Conservation (phyloP, 2,113 vertebrate genomes). For the Sturnira hondurensis region DNA sequence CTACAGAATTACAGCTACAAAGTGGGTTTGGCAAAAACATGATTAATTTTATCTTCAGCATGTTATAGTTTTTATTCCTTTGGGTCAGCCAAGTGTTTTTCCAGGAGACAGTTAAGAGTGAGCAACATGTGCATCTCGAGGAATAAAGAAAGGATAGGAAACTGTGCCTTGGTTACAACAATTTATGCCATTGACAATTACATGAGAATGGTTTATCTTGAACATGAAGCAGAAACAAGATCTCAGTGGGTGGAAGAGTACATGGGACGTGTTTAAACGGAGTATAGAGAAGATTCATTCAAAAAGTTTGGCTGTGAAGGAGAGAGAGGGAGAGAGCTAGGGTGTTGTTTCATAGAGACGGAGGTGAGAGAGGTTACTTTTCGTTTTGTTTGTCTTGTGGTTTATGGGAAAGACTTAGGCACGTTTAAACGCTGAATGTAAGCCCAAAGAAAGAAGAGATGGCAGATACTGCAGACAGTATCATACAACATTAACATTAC, state of each 20-base stretch:
- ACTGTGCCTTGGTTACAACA: background rate
- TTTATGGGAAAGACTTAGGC: background rate
- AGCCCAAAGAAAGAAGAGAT: background rate
- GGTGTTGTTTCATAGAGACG: background rate
- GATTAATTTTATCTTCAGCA: slow-evolving; percentile 12
- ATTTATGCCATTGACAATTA: background rate
- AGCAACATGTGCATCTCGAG: background rate
- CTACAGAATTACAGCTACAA: background rate
- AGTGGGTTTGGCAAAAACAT: background rate
- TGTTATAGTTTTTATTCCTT: slow-evolving; percentile 21
- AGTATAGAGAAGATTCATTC: background rate
- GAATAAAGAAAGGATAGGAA: background rate
- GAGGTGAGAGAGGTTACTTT: background rate
- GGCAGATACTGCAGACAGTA: background rate
- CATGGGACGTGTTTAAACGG: slow-evolving; percentile 11
- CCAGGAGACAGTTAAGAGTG: background rate
- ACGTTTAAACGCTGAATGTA: background rate
- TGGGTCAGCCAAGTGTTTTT: background rate
- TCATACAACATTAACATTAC: background rate
- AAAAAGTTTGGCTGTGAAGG: background rate
- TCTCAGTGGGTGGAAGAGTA: background rate
- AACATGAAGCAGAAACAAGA: background rate
- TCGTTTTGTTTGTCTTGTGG: background rate
- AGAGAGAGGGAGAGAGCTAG: background rate
- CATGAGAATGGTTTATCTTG: background rate